A percentile compares a stretch with the other conserved stretches of the same genome.
Conservation (phyloP, 35 echinoderm and acorn worm genomes). For the Ophiothrix spiculata region DNA sequence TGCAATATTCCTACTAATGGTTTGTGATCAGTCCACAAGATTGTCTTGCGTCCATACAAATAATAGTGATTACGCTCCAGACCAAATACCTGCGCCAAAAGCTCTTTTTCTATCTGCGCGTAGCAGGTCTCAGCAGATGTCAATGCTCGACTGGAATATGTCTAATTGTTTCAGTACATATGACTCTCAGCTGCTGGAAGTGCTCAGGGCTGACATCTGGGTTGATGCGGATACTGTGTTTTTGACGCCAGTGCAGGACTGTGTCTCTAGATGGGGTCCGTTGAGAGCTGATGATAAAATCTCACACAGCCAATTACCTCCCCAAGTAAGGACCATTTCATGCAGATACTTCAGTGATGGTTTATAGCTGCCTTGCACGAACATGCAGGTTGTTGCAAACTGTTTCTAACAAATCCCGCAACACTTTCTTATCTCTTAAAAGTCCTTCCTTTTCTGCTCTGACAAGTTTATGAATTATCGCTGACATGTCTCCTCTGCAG, state of each 20-base stretch:
- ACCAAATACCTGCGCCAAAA: slow-evolving; percentile 55
- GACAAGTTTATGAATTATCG: background rate
- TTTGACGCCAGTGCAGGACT: background rate
- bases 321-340: background rate
- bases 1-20: slow-evolving; percentile 21
- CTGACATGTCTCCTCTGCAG: background rate
- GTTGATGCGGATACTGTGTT: background rate
- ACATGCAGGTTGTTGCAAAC: background rate
- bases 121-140: slow-evolving; percentile 44
- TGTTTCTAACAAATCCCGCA: background rate
- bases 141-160: slow-evolving; percentile 34
- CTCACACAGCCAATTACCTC: background rate
- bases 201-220: background rate
- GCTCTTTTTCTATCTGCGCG: slow-evolving; percentile 58
- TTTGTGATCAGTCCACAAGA: slow-evolving; percentile 53
- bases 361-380: background rate
- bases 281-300: background rate
- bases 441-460: background rate
- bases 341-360: background rate
- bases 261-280: background rate
- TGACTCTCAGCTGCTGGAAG: no score
- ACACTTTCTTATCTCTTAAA: background rate
- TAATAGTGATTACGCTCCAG: slow-evolving; percentile 59
- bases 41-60: slow-evolving; percentile 39
- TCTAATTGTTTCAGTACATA: no score